Conservation (phyloP, 2,888 invertebrate species). For the Rambutsinella grinnellia region DNA sequence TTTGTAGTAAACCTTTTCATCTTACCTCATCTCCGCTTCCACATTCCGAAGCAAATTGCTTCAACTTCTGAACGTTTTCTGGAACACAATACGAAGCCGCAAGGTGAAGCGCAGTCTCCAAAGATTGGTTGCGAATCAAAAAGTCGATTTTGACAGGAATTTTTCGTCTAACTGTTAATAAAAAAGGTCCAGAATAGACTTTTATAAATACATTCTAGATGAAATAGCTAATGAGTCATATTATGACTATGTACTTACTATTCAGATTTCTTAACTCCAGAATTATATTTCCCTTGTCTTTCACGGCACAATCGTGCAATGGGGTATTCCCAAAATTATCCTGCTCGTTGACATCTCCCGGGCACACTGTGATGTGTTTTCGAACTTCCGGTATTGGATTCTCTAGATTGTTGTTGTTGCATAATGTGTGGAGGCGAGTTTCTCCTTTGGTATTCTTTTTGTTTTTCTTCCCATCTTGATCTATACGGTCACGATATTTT, state of each 20-base stretch:
- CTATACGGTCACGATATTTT: background rate
- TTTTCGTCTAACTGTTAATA: background rate
- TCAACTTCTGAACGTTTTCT: conserved; percentile 6
- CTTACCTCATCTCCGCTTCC: conserved; percentile 5
- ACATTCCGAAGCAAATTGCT: conserved; percentile 2
- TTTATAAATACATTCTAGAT: background rate
- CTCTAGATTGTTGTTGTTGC: conserved; percentile 3
- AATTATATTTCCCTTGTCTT: conserved; percentile 33
- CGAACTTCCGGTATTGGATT: conserved; percentile 5
- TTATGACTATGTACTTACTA: conserved; percentile 10
- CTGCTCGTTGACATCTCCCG: conserved; percentile 34
- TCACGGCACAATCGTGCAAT: conserved; percentile 44
- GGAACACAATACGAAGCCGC: conserved; percentile 23
- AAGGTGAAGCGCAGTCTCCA: conserved; percentile 42
- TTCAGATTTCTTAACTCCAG: background rate
- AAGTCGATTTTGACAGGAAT: conserved; percentile 9
- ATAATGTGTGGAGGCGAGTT: conserved; percentile 39
- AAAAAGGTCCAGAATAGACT: background rate
- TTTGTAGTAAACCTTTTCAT: too few relatives aligned
- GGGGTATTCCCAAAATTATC: conserved; percentile 56
- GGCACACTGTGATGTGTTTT: background rate
- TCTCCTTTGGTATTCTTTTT: conserved; percentile 40
- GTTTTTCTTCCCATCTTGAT: background rate
- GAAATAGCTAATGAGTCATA: background rate
- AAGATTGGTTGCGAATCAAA: conserved; percentile 25